Evolutionary conservation across 37 sponge, comb jelly and placozoan genomes (phyloP).

Genomic region (Beroe forskalii): DNA sequence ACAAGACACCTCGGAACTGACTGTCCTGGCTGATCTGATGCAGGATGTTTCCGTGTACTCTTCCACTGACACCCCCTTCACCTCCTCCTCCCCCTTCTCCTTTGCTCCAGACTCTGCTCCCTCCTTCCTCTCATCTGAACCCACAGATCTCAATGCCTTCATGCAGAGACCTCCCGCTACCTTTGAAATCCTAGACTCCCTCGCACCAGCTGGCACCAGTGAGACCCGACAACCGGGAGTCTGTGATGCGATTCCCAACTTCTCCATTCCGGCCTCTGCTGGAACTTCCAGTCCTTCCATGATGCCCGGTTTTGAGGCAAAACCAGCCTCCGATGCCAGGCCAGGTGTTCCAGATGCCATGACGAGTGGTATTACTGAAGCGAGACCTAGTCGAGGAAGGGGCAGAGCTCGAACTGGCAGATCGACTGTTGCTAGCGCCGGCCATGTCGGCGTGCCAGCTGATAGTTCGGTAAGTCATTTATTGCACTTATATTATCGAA

Average conservation of each 20-base stretch:
- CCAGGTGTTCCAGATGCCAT: too few species aligned
- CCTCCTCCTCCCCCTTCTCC: neutral
- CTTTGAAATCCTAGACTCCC: neutral
- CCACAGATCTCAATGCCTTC: neutral
- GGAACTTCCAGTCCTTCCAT: neutral
- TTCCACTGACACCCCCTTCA: neutral
- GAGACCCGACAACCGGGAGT: slow-evolving; percentile 4
- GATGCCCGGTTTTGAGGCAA: too few species aligned
- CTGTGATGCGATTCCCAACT: neutral
- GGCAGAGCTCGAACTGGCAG: neutral
- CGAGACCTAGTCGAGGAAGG: neutral
- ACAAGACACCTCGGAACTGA: neutral
- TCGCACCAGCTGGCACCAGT: neutral
- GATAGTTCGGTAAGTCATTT: too few species aligned
- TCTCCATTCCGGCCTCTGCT: neutral
- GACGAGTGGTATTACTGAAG: too few species aligned
- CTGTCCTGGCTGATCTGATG: slow-evolving; percentile 32
- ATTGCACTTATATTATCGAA: too few species aligned
- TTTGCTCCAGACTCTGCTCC: neutral
- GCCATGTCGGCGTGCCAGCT: too few species aligned
- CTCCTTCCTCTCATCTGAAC: neutral
- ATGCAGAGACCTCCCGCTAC: neutral
- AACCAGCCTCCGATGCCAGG: too few species aligned
- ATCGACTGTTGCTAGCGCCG: neutral
- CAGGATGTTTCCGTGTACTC: neutral